Base-by-base conservation (phyloP, 53 echinoderm and acorn worm genomes). In the Echinometra lucunter region DNA sequence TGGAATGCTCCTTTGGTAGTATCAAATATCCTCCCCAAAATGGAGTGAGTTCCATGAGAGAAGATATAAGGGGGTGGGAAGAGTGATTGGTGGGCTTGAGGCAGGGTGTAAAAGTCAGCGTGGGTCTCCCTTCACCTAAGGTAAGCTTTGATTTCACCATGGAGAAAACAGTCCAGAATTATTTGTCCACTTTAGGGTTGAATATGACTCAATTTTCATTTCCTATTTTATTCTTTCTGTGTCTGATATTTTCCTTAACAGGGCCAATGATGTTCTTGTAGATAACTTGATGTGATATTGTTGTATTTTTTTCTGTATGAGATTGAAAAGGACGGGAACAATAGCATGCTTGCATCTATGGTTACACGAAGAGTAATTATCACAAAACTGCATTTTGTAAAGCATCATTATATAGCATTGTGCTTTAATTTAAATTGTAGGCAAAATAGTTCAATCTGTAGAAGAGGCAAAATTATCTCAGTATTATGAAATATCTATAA, bases 1-100 rank as follows among this genome's bases (percentile, higher is more conserved):
- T 85, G 85, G 85, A 85, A 85, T 47, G 85, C 49, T 85, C 85
- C 85, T 85, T 85, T 47, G 85, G 85, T 85, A 85, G 85, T 85
- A 85, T 85, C 85, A 49, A 85, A 85, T 85, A 28, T 85, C 85
- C 45, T 85, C 11, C 13, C n/a, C 3, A 74, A 85, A 85, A 83
- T 47, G 28, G 5, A 47, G 45, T 47, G 49, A 23, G 44, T 17
- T 81, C 21, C 74, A 7, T 27, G 81, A 44, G 21, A 85, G 85
- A 85, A n/a, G 85, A 85, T 49, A 49, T 44, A 85, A 47, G 27
- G 85, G 25, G 85, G 25, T 85, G n/a, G 49, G 28, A n/a, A 37
- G 85, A 85, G 12, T 49, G 47, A 85, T 85, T 85, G 85, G 27
- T 85, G 30, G 85, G 85, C 85, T 85, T 47, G 49, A 85, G 85